These are phyloP conservation scores for Rostratula benghalensis DNA, from an alignment of 2,113 vertebrate species.

Conservation along the genomic window DNA sequence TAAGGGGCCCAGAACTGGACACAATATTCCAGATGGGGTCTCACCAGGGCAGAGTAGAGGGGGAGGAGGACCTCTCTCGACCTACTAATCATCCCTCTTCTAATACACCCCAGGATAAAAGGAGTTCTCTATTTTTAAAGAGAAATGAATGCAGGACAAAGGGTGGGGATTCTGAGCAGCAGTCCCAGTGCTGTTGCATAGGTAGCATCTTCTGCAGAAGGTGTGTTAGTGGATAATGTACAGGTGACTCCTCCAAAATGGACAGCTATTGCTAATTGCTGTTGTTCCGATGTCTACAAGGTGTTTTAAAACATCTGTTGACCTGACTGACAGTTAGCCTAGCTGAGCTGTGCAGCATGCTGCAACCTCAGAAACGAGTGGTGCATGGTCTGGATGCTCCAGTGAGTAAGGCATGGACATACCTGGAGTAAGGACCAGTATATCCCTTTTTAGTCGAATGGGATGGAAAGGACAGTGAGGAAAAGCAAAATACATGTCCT, in stretches of 20 bases:
- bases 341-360: fast-evolving
- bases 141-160: background rate
- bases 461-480: background rate
- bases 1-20: no score
- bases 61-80: no score
- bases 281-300: no score
- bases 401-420: background rate
- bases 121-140: background rate
- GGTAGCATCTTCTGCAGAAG: background rate
- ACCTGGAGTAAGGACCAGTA: background rate
- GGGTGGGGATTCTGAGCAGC: background rate
- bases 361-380: background rate
- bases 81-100: no score
- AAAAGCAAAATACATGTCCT: background rate
- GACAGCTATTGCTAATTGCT: no score
- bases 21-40: no score
- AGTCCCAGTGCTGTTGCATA: fast-evolving
- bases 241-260: background rate
- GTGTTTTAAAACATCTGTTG: background rate
- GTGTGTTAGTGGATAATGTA: background rate
- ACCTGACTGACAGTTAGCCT: background rate
- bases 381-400: background rate
- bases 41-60: no score
- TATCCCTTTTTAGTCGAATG: background rate
- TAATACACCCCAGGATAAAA: no score